These are phyloP conservation scores for Drosophila ambigua DNA, from an alignment of 1,140 invertebrate species.

Conservation along the genomic window DNA sequence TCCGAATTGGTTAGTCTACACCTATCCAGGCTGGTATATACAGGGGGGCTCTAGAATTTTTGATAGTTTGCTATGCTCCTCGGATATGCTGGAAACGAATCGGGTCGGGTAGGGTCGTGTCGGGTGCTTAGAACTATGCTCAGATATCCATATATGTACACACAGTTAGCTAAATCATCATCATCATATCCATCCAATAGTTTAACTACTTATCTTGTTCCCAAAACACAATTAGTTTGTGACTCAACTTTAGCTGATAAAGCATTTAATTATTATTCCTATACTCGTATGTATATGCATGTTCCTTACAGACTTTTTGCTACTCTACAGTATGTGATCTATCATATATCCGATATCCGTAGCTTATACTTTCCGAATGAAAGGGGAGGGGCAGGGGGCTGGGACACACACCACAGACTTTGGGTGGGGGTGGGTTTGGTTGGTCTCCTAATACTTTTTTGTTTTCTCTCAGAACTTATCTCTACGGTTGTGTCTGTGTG, in stretches of 20 bases:
- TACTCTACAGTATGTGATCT: slow-evolving; percentile 5
- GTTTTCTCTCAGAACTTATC: slow-evolving; percentile 62
- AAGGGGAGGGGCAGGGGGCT: not conserved
- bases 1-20: slow-evolving; percentile 19
- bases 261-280: slow-evolving; percentile 23
- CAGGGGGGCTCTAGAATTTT: slow-evolving; percentile 23
- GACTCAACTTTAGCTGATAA: slow-evolving; percentile 47
- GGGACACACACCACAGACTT: slow-evolving; percentile 70
- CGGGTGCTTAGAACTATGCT: slow-evolving; percentile 39
- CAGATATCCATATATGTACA: slow-evolving; percentile 57
- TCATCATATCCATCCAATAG: slow-evolving; percentile 62
- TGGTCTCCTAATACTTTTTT: slow-evolving; percentile 37
- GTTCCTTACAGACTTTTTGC: slow-evolving; percentile 8
- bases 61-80: slow-evolving; percentile 48
- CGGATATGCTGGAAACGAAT: slow-evolving; percentile 57
- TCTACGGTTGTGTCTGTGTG: slow-evolving; percentile 68
- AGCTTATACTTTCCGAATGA: slow-evolving; percentile 16
- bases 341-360: too few relatives aligned
- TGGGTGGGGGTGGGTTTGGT: slow-evolving; percentile 44
- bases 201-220: slow-evolving; percentile 83
- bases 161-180: slow-evolving; percentile 66
- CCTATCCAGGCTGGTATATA: slow-evolving; percentile 32
- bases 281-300: slow-evolving; percentile 2
- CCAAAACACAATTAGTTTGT: slow-evolving; percentile 74
- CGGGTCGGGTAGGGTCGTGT: not conserved